Percentiles rank a stretch among this genome's conserved stretches.
These are phyloP conservation scores for Eupithecia dodoneata DNA, from an alignment of 2,888 invertebrate genomes.

Conservation along the genomic window DNA sequence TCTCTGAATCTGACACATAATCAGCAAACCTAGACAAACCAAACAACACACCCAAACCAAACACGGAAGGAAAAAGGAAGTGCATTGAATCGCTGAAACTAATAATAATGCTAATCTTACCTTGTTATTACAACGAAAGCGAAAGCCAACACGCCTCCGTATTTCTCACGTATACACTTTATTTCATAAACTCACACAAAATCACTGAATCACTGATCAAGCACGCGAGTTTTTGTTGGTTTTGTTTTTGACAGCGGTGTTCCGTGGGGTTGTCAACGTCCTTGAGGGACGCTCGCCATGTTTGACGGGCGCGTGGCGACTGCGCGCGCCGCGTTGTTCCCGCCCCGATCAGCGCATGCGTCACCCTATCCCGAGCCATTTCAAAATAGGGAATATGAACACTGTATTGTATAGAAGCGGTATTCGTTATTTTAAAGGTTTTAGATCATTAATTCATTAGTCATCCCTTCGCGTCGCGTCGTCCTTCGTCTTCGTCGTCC, in stretches of 20 bases:
- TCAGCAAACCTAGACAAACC: neutral
- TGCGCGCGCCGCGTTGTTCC: conserved; percentile 72
- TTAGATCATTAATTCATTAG: neutral
- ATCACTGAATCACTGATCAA: conserved; percentile 31
- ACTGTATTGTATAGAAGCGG: conserved; percentile 13
- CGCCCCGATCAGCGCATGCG: conserved; percentile 75
- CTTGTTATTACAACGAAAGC: conserved; percentile 66
- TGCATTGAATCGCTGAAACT: conserved; percentile 13
- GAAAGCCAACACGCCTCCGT: conserved; percentile 50
- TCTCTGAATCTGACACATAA: neutral
- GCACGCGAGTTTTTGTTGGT: conserved; percentile 42
- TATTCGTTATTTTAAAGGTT: neutral
- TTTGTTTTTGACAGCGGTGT: conserved; percentile 35
- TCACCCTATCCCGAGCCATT: conserved; percentile 62
- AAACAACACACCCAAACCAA: conserved; percentile 20
- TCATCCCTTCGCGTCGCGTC: neutral
- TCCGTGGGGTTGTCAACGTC: conserved; percentile 72
- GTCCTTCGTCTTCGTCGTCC: neutral
- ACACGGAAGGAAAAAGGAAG: conserved; percentile 34
- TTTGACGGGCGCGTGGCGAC: conserved; percentile 81
- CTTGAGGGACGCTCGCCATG: conserved; percentile 78
- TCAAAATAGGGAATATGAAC: conserved; percentile 6
- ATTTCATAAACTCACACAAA: conserved; percentile 48
- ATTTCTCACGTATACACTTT: conserved; percentile 61
- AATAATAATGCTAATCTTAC: conserved; percentile 52